Evolutionary conservation across 2,113 vertebrate genomes (phyloP), one percentile per base, ranked within the genome.

Genomic region (Catharus fuscescens): DNA sequence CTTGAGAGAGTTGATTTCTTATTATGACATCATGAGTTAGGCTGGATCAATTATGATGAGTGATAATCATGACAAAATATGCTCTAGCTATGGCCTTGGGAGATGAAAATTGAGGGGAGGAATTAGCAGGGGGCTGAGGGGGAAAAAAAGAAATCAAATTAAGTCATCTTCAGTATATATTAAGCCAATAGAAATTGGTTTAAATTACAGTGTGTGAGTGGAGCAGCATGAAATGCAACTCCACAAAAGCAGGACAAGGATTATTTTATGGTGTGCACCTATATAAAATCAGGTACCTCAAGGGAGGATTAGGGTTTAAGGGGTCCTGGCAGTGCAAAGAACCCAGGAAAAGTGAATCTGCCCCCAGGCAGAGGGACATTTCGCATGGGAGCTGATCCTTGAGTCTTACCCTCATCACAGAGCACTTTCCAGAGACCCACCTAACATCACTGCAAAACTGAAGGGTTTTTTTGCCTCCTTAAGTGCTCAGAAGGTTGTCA

Each of bases 11-110:
- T 32, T 56, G 42, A 50, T 80, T 90, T 73, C 92, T 92, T 86
- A 66, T 92, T 69, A 45, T 62, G 71, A 83, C 92, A 90, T 85
- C 67, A 73, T 61, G 60, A 66, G 38, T 90, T 94, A 69, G 36
- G 48, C 70, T 76, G 73, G 36, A 28, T 94, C 45, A 14, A 6
- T 60, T 80, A 78, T 26, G 60, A 34, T 64, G 73, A 86, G 47
- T 60, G 88, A 88, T 76, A 82, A 82, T 78, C 40, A 53, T 52
- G 91, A 60, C 45, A 78, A 92, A 94, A 90, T 18, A 18, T 62
- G 38, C 50, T 94, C 44, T 50, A 64, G 50, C 14, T 74, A 12
- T 14, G 9, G 66, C 60, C 57, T 42, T 82, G 48, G 85, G 73
- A 94, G 45, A 87, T 40, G 61, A 84, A 92, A 92, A 86, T 6